Base-by-base conservation (phyloP, 37 sponge, comb jelly and placozoan genomes). In the Dysidea cf. avara region DNA sequence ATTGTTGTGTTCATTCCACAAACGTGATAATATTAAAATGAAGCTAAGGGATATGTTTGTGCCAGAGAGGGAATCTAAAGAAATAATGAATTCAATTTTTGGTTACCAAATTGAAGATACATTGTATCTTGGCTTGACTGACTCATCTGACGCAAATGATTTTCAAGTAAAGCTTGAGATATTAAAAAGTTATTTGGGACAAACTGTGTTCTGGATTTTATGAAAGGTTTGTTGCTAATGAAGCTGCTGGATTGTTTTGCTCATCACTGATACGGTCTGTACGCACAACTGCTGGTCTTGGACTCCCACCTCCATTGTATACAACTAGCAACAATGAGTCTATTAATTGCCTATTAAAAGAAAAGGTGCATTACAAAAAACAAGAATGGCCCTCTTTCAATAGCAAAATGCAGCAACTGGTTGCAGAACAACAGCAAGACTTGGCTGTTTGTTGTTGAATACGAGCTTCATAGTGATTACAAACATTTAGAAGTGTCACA, bases 61-160 rank as follows among this genome's bases (percentile, higher is more conserved):
- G 7, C 12, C 31, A 5, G 12, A 56, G 31, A 7, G 11, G 5
- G 30, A 9, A 13, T 6, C 59, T 9, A 56, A 56, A 11, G 59
- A 56, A 13, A 56, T 56, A 13, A 5, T 56, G 28, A 56, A 56
- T 56, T 56, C 59, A 5, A 56, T 56, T 56, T 56, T 56, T 56
- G 59, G 59, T 25, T 56, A 56, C 59, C 59, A 56, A 29, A 11
- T 30, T 56, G 59, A 29, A 29, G 59, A 56, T 56, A 56, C 59
- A 25, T 11, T 56, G 5, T 11, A 30, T 11, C 5, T 29, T 30
- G 59, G 59, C 7, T 29, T 56, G 59, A 29, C 11, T 9, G 59
- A 25, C 11, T 25, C 59, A 5, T 6, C 5, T 25, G 59, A 56
- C 12, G 31, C 59, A 5, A 25, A 56, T 56, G 59, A 56, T 56